Percentiles rank a stretch among this genome's conserved stretches.
Evolutionary conservation across 2,888 invertebrate species (phyloP).

Genomic region (Mamestra brassicae): DNA sequence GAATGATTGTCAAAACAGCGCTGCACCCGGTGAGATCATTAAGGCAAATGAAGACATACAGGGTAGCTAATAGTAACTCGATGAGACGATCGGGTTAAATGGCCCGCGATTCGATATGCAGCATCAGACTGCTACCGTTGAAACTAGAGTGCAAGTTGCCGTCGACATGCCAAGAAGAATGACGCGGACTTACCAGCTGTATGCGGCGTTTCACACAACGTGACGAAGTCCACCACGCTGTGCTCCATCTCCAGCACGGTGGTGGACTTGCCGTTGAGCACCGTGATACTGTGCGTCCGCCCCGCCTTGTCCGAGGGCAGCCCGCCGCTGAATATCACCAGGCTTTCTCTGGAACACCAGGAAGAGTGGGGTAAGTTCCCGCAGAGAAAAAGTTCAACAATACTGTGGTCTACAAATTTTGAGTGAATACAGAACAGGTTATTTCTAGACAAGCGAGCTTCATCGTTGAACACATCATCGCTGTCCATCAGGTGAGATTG

Average conservation of each 20-base stretch:
- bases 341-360: conserved; percentile 94
- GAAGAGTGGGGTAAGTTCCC: neutral
- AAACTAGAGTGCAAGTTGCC: neutral
- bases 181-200: conserved; percentile 93
- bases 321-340: conserved; percentile 99
- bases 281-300: conserved; percentile 98
- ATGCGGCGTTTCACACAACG: conserved; percentile 98
- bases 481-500: no score
- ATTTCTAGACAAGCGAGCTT: no score
- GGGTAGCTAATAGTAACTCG: neutral
- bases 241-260: conserved; percentile 99
- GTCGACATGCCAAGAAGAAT: neutral
- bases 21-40: neutral
- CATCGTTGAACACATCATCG: no score
- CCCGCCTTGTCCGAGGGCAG: conserved; percentile 97
- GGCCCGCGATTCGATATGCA: no score
- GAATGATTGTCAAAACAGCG: no score
- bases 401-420: neutral
- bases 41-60: neutral
- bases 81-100: no score
- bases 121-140: no score
- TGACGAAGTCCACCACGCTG: conserved; percentile 98
- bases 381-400: neutral
- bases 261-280: conserved; percentile 98
- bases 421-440: no score